Evolutionary conservation across 1,140 invertebrate species (phyloP).

Genomic region (Drosophila mauritiana): DNA sequence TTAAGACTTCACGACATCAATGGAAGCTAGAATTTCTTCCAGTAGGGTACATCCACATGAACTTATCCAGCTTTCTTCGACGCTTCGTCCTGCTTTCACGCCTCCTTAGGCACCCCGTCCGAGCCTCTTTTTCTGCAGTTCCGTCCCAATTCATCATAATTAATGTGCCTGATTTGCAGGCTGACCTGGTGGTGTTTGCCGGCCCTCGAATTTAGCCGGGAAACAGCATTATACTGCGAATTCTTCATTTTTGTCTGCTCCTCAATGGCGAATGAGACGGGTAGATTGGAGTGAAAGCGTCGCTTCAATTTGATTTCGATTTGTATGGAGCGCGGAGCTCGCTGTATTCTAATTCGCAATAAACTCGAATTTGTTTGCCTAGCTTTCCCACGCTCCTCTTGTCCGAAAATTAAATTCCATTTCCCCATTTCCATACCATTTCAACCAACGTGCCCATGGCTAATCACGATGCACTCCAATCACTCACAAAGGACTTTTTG

Average conservation of each 20-base stretch:
- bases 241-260: conserved; percentile 15
- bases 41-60: not conserved
- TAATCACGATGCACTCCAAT: conserved; percentile 45
- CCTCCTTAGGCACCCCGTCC: not conserved
- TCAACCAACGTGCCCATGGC: conserved; percentile 15
- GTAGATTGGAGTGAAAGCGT: not conserved
- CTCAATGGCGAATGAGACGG: conserved; percentile 6
- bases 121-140: not conserved
- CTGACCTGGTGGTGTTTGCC: conserved; percentile 26
- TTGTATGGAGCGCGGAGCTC: conserved; percentile 38
- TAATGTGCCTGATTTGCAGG: conserved; percentile 77
- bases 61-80: not conserved
- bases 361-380: conserved; percentile 45
- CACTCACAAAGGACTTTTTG: conserved; percentile 33
- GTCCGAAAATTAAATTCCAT: conserved; percentile 32
- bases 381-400: not conserved
- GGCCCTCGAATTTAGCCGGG: conserved; percentile 12
- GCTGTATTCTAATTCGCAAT: conserved; percentile 72
- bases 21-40: no score
- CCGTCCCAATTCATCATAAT: conserved; percentile 68
- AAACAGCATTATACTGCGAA: conserved; percentile 27
- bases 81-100: not conserved
- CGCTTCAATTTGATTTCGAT: conserved; percentile 67
- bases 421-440: conserved; percentile 1
- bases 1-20: no score